Evolutionary conservation across 2,888 invertebrate genomes (phyloP).

Genomic region (Oligia fasciuncula): DNA sequence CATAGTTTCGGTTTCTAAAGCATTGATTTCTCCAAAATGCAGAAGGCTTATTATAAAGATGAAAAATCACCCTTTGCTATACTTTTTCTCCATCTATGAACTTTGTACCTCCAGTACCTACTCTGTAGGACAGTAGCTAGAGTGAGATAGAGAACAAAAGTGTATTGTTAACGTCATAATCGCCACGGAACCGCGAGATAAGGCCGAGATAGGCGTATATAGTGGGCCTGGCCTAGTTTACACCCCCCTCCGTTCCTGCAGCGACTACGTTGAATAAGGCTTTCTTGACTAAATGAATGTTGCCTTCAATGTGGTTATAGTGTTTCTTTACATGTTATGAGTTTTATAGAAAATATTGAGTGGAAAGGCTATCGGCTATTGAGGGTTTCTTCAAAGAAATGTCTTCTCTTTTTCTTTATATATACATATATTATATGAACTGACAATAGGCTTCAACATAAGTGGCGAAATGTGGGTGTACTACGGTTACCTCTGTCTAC

Average conservation of each 20-base stretch:
- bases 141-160: constrained; percentile 66
- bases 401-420: neutral
- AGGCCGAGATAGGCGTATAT: constrained; percentile 71
- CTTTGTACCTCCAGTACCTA: constrained; percentile 38
- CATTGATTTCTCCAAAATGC: neutral
- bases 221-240: constrained; percentile 77
- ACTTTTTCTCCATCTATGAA: constrained; percentile 35
- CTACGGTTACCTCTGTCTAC: neutral
- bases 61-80: neutral
- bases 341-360: constrained; percentile 5
- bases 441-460: neutral
- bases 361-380: neutral
- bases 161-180: constrained; percentile 78
- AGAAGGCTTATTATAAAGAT: neutral
- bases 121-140: constrained; percentile 47
- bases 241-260: constrained; percentile 65
- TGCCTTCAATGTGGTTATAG: constrained; percentile 55
- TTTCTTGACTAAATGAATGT: constrained; percentile 71
- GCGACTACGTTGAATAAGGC: constrained; percentile 66
- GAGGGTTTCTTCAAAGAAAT: neutral
- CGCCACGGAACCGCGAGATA: constrained; percentile 71
- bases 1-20: neutral
- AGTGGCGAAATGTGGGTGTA: neutral
- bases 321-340: constrained; percentile 29
- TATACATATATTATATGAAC: neutral